Percentiles rank a stretch among this genome's conserved stretches.
Conservation (phyloP, 2,888 invertebrate species). For the Eristalis arbustorum region DNA sequence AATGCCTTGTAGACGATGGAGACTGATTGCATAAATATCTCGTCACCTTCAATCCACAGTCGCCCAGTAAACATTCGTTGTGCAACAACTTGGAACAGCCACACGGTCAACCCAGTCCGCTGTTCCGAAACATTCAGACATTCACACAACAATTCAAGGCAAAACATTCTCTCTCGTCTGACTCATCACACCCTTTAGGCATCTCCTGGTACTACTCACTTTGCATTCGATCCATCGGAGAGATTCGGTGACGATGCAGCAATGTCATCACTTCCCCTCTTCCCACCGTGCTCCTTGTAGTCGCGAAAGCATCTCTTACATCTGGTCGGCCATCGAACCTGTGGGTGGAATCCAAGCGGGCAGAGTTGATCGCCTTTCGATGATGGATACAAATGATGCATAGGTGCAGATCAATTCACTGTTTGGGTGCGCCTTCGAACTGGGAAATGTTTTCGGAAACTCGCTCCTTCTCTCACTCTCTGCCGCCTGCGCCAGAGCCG, state of each 20-base stretch:
- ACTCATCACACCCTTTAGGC: neutral
- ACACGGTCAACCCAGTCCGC: neutral
- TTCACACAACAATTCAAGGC: neutral
- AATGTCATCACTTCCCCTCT: conserved; percentile 86
- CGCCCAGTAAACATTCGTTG: conserved; percentile 35
- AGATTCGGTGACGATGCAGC: conserved; percentile 90
- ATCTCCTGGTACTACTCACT: conserved; percentile 79
- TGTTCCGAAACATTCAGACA: neutral
- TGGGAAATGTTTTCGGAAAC: neutral
- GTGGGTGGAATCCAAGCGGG: conserved; percentile 95
- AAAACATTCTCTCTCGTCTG: neutral
- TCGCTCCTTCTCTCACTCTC: too few species aligned
- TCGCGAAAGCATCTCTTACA: conserved; percentile 96
- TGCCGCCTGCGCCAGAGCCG: neutral
- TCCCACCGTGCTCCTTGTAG: conserved; percentile 93
- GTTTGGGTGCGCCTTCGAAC: neutral
- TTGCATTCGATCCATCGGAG: conserved; percentile 84
- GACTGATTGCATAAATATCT: conserved; percentile 26
- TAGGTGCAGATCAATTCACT: conserved; percentile 66
- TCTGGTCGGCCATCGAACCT: conserved; percentile 95
- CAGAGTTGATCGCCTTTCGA: conserved; percentile 93
- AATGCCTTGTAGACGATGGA: too few species aligned
- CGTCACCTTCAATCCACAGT: conserved; percentile 7
- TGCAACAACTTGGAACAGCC: conserved; percentile 6
- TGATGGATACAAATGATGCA: conserved; percentile 81